Base-by-base conservation (phyloP, 2,797 vertebrate genomes). In the Tenualosa thibaudeaui region DNA sequence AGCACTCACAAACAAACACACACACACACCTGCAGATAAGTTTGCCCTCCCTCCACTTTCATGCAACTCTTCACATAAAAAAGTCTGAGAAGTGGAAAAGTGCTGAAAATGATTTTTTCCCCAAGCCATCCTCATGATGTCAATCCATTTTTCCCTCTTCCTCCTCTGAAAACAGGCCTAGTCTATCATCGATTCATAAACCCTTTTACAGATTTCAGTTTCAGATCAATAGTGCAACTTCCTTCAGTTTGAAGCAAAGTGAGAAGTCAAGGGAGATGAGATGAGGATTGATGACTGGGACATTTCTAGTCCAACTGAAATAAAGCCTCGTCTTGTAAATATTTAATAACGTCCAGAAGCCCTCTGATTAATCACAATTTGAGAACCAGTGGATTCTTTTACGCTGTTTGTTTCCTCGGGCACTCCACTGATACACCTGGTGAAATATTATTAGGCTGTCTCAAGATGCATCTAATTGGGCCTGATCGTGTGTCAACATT, bases 151-250 rank as follows among this genome's bases (percentile, higher is more conserved):
- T n/a, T n/a, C 71, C 5, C 71, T 4, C 10, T 8, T 22, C 31
- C 65, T 10, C 37, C 37, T 46, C 71, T 46, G 71, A 78, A 78
- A 43, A 46, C 12, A 93, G 91, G 90, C 89, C 85, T 89, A 90
- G 26, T 87, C 87, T 40, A 31, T 50, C 87, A 93, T 94, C 89
- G 93, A 94, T 94, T 94, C 91, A 83, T 88, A 89, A 90, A 90
- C 90, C 85, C 90, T 90, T 84, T 83, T 60, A 91, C 91, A 87
- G 91, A 94, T 94, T 92, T 90, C 87, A 92, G 91, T 93, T 92
- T 91, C 90, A 93, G 93, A 94, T 94, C 92, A 82, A 93, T 93
- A 91, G 85, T 82, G 90, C 86, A 88, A 90, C 91, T 91, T 93
- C 90, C 91, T 94, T 88, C 89, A 87, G 86, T 91, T 87, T 90